Evolutionary conservation across 2,888 invertebrate species (phyloP).

Genomic region (Cactoblastis cactorum): DNA sequence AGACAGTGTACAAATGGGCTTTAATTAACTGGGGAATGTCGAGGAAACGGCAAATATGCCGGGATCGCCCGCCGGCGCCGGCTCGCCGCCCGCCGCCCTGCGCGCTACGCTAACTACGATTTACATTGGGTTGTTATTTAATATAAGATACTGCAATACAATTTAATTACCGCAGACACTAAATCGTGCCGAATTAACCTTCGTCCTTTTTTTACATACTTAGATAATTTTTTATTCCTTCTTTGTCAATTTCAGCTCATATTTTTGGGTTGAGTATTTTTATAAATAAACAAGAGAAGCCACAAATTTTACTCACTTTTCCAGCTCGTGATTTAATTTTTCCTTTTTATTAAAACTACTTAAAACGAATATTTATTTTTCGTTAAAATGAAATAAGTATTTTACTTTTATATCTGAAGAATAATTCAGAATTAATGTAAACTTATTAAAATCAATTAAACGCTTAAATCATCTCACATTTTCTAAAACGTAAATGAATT

Average conservation of each 20-base stretch:
- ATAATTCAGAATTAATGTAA: not conserved
- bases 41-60: conserved; percentile 68
- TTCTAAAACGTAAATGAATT: not conserved
- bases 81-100: conserved; percentile 31
- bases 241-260: not conserved
- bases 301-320: conserved; percentile 6
- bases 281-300: not conserved
- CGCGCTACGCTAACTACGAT: conserved; percentile 55
- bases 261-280: not conserved
- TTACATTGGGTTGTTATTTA: conserved; percentile 59
- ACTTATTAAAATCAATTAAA: not conserved
- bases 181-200: conserved; percentile 15
- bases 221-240: not conserved
- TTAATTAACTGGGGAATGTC: conserved; percentile 75
- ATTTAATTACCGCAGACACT: conserved; percentile 46
- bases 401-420: too few relatives aligned
- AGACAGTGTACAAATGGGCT: conserved; percentile 74
- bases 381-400: not conserved
- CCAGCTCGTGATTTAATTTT: not conserved
- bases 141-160: conserved; percentile 50
- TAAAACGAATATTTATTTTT: not conserved
- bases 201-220: not conserved
- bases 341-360: not conserved
- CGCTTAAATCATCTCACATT: not conserved
- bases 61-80: conserved; percentile 48